phyloP scores from a whole-genome alignment of 2,888 invertebrate genomes.

The Graphium colonna region DNA sequence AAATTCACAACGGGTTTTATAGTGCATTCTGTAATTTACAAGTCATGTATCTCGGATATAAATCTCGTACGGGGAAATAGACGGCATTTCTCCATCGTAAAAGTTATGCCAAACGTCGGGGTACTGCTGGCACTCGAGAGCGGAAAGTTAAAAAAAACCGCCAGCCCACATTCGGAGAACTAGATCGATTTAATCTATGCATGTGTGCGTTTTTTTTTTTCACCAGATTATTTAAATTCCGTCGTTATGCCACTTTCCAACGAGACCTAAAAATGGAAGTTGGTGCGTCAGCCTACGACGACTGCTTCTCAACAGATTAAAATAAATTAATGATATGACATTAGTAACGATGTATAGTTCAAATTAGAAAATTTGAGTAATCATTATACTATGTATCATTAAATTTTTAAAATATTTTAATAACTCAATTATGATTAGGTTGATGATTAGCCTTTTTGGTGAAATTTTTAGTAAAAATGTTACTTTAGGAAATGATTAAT shows the following conservation, averaged over 20 bases:
- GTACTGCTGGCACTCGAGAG: slow-evolving; percentile 24
- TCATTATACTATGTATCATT: no score
- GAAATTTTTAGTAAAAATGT: no score
- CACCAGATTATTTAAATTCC: slow-evolving; percentile 38
- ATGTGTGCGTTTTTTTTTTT: slow-evolving; percentile 26
- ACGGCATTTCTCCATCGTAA: slow-evolving; percentile 28
- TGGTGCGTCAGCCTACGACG: slow-evolving; percentile 12
- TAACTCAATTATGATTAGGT: no score
- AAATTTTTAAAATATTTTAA: no score
- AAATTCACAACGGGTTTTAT: slow-evolving; percentile 1
- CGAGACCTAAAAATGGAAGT: slow-evolving; percentile 22
- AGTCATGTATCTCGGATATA: slow-evolving; percentile 19
- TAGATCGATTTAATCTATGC: slow-evolving; percentile 25
- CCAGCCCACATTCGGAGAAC: slow-evolving; percentile 27
- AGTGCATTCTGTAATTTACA: slow-evolving; percentile 9
- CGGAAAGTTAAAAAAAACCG: slow-evolving; percentile 27
- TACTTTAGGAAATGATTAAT: no score
- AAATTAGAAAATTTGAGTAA: no score
- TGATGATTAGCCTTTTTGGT: no score
- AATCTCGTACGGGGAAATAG: slow-evolving; percentile 18
- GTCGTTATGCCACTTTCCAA: slow-evolving; percentile 36
- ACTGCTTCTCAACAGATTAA: no score
- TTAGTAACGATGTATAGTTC: no score
- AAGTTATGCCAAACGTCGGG: slow-evolving; percentile 13
- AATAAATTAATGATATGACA: no score